phyloP scores from a whole-genome alignment of 2,113 vertebrate species.

The Anseranas semipalmata region DNA sequence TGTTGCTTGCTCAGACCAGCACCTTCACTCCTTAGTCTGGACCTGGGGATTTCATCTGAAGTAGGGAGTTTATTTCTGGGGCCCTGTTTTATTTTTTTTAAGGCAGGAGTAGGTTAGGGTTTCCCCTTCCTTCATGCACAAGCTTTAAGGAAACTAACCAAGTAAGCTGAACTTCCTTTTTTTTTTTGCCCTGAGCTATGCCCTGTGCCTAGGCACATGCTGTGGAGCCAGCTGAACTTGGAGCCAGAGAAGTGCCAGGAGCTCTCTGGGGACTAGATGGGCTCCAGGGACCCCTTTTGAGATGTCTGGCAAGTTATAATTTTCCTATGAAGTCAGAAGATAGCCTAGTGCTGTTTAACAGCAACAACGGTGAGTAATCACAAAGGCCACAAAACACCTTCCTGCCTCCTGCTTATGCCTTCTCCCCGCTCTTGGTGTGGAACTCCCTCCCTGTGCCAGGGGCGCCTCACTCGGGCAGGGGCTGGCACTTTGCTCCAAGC shows the following conservation, averaged over 20 bases:
- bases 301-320: neutral
- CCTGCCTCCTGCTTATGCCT: neutral
- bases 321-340: neutral
- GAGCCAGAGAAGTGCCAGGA: neutral
- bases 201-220: neutral
- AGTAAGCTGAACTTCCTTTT: neutral
- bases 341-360: neutral
- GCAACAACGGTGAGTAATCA: fast-evolving
- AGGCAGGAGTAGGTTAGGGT: neutral
- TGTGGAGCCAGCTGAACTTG: neutral
- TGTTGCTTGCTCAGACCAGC: neutral
- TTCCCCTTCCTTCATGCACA: neutral
- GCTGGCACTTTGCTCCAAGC: neutral
- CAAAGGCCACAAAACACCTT: neutral
- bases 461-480: neutral
- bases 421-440: no score
- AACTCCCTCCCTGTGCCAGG: neutral
- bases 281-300: neutral
- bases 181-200: neutral
- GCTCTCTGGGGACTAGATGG: neutral
- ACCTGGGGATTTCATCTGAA: neutral
- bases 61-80: neutral
- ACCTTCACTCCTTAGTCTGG: neutral
- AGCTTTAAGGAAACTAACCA: neutral
- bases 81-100: neutral